Base-by-base conservation (phyloP, 2,113 vertebrate genomes). In the Spilogale gracilis region DNA sequence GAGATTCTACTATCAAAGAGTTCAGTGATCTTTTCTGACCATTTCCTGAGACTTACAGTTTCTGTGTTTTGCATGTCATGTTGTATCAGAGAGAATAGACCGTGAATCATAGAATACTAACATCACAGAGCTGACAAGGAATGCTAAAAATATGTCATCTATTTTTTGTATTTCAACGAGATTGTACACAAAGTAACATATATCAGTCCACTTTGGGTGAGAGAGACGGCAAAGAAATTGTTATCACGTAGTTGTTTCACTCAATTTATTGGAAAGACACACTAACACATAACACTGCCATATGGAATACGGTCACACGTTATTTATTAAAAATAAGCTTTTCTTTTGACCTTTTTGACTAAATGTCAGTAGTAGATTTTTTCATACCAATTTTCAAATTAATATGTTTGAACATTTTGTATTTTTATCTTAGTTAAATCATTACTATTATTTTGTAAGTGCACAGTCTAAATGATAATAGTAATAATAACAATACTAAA, bases 281-380 rank as follows among this genome's bases (percentile, higher is more conserved):
- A 3, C 43, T 79, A 0, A 48, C 67, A 20, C 32, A 43, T 80
- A 23, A 23, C 18, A 91, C 2, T 80, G 12, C 27, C 84, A 0
- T 25, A 90, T 6, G 25, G n/a, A 54, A 87, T 52, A 27, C 76
- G 30, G 11, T 50, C 48, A 0, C 9, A 32, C 25, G 16, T 86
- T 84, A 11, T 94, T 86, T 94, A 38, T 74, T 81, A 80, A 93
- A 93, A 94, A 60, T 92, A 87, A 85, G 61, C 20, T 54, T 81
- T 67, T 54, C 25, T 71, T 94, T 38, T 65, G 30, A 2, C 17
- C 17, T 94, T 56, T 74, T 61, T 38, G 12, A 6, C 23, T 96
- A 23, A 25, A 81, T 90, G 92, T 96, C 3, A 20, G 45, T 32
- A 76, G 48, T 6, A 11, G 60, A 50, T 83, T 92, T 14, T 93